These are phyloP conservation scores for Arge pagana DNA, from an alignment of 2,888 invertebrate genomes.

Conservation along the genomic window DNA sequence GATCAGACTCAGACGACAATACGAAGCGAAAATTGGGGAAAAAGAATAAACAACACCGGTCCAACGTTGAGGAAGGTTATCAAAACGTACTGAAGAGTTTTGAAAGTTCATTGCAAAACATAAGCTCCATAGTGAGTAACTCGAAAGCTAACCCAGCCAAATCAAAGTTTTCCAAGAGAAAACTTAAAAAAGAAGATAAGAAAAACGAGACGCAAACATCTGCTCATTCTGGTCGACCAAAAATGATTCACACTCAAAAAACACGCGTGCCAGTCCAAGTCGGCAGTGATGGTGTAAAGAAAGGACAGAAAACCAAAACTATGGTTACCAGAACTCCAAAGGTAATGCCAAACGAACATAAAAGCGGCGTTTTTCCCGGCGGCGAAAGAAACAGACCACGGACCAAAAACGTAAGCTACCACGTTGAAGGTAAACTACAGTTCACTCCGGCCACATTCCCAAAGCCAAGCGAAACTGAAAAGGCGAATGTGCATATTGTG, in stretches of 20 bases:
- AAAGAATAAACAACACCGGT: conserved; percentile 50
- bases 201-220: conserved; percentile 51
- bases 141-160: conserved; percentile 53
- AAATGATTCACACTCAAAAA: conserved; percentile 80
- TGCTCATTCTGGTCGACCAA: conserved; percentile 64
- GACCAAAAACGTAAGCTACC: conserved; percentile 70
- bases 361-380: conserved; percentile 52
- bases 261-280: conserved; percentile 61
- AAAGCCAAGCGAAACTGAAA: conserved; percentile 34
- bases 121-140: conserved; percentile 58
- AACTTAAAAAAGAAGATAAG: conserved; percentile 51
- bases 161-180: conserved; percentile 49
- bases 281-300: conserved; percentile 61
- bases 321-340: conserved; percentile 63
- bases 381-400: conserved; percentile 64
- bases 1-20: conserved; percentile 56
- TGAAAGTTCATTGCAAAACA: conserved; percentile 53
- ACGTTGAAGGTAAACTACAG: conserved; percentile 62
- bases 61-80: conserved; percentile 50
- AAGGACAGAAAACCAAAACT: conserved; percentile 64
- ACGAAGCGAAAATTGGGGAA: conserved; percentile 50
- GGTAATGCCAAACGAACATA: conserved; percentile 52
- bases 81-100: conserved; percentile 54
- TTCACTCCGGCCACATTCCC: conserved; percentile 62
- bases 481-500: conserved; percentile 28